Percentiles rank a stretch among this genome's conserved stretches.
Conservation (phyloP, 2,113 vertebrate species). For the Pseudorasbora parva region DNA sequence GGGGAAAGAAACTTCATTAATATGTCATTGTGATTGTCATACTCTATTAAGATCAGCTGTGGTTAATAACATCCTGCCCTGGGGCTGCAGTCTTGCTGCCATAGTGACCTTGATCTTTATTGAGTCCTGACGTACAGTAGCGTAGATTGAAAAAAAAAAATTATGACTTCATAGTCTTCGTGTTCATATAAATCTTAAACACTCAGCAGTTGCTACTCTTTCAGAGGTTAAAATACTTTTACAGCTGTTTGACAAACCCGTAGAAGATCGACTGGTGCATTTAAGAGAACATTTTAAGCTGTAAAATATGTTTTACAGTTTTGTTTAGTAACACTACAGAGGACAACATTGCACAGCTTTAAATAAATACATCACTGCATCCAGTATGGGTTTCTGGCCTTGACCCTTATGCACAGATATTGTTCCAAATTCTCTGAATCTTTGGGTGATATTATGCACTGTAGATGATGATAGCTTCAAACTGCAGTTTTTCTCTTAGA, state of each 20-base stretch:
- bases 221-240: not conserved
- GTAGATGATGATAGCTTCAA: too few relatives aligned
- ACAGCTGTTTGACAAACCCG: not conserved
- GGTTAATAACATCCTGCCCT: conserved; percentile 53
- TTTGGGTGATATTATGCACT: too few relatives aligned
- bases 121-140: conserved; percentile 1
- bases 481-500: too few relatives aligned
- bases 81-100: conserved; percentile 39
- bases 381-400: too few relatives aligned
- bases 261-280: not conserved
- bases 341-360: not conserved
- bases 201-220: not conserved
- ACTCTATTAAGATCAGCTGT: conserved; percentile 56
- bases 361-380: too few relatives aligned
- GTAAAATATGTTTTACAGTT: not conserved
- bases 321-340: not conserved
- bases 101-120: conserved; percentile 42
- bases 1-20: conserved; percentile 55
- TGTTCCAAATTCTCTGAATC: too few relatives aligned
- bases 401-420: too few relatives aligned
- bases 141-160: not conserved
- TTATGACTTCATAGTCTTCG: not conserved
- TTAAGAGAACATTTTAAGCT: not conserved
- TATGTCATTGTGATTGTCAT: conserved; percentile 57
- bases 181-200: not conserved